phyloP scores from a whole-genome alignment of 2,888 invertebrate species.

The Cotesia congregata region DNA sequence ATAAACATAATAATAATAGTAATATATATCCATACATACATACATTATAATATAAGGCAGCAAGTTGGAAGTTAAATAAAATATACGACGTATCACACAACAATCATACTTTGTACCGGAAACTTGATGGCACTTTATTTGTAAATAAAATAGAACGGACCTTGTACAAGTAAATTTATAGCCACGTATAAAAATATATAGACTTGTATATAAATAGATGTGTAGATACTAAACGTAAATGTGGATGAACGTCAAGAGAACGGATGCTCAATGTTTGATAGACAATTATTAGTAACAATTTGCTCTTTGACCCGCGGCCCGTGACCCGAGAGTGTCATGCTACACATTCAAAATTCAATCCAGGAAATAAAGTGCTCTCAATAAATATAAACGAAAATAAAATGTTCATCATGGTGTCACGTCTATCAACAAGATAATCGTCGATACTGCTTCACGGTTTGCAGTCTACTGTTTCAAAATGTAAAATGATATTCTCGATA shows the following conservation, averaged over 20 bases:
- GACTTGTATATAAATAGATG: slow-evolving; percentile 24
- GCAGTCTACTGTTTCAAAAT: neutral
- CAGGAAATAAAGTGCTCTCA: slow-evolving; percentile 32
- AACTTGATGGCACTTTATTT: slow-evolving; percentile 32
- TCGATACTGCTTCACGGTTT: neutral
- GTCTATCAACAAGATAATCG: neutral
- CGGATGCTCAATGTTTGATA: slow-evolving; percentile 29
- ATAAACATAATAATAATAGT: too few relatives aligned
- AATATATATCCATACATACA: too few relatives aligned
- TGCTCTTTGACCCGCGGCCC: slow-evolving; percentile 37
- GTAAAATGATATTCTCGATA: neutral
- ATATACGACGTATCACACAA: slow-evolving; percentile 7
- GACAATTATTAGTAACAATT: slow-evolving; percentile 44
- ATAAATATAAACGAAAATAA: slow-evolving; percentile 12
- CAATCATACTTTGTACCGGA: slow-evolving; percentile 39
- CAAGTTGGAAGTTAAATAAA: slow-evolving; percentile 30
- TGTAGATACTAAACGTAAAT: slow-evolving; percentile 8
- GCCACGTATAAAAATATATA: slow-evolving; percentile 24
- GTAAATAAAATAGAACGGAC: slow-evolving; percentile 42
- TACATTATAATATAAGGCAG: neutral
- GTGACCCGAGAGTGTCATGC: slow-evolving; percentile 7
- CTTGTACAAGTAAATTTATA: slow-evolving; percentile 17
- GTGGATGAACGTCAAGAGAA: slow-evolving; percentile 32
- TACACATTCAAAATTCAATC: neutral
- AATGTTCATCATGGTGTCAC: neutral